phyloP scores from a whole-genome alignment of 2,797 vertebrate species.

The Pseudochirops cupreus region DNA sequence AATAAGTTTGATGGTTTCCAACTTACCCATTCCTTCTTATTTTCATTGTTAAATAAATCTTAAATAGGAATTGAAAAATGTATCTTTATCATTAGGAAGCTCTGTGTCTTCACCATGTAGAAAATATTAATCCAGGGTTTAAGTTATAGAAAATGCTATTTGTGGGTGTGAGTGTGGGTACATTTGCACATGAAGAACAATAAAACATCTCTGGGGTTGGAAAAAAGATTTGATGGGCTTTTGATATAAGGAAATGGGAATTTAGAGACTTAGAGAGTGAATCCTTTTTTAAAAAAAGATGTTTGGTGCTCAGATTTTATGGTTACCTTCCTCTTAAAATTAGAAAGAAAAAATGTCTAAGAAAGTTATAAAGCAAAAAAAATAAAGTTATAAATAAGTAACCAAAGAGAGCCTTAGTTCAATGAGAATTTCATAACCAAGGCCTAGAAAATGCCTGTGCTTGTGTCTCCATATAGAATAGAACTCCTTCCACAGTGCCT shows the following conservation, averaged over 20 bases:
- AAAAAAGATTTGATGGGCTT: not conserved
- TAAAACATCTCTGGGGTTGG: not conserved
- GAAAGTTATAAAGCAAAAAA: not conserved
- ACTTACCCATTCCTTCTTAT: not conserved
- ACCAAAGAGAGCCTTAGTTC: not conserved
- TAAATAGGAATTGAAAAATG: not conserved
- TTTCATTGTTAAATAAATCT: not conserved
- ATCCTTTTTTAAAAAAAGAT: not conserved
- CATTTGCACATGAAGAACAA: not conserved
- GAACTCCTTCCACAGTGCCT: not conserved
- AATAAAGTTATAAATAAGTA: not conserved
- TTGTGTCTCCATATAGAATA: not conserved
- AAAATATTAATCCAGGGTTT: not conserved
- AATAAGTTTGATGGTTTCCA: not conserved
- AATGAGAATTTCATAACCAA: not conserved
- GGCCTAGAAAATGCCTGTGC: not conserved
- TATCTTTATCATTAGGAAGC: not conserved
- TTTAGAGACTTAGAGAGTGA: not conserved
- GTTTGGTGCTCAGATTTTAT: not conserved
- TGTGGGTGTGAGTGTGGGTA: not conserved
- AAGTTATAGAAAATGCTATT: not conserved
- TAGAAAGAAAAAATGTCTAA: not conserved
- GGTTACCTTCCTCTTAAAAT: not conserved
- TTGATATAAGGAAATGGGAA: not conserved
- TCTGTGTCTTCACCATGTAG: not conserved